Percentiles rank a stretch among this genome's conserved stretches.
These are phyloP conservation scores for Lichenostomus cassidix DNA, from an alignment of 2,113 vertebrate species.

Conservation along the genomic window DNA sequence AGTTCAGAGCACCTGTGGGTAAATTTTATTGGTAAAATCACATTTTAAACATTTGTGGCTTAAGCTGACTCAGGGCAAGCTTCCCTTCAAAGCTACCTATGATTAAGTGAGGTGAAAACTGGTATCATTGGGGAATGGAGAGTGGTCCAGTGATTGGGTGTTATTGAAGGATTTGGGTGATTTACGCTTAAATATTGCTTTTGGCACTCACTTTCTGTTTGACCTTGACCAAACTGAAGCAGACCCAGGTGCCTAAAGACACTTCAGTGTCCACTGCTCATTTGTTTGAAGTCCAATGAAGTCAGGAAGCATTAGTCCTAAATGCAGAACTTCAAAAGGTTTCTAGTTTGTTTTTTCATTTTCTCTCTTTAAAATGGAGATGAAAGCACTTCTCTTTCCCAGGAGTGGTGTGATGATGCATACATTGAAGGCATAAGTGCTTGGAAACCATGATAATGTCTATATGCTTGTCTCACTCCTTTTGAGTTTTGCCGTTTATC, in stretches of 20 bases:
- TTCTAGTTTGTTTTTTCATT: background rate
- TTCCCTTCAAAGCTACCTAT: background rate
- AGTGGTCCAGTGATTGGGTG: background rate
- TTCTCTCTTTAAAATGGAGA: background rate
- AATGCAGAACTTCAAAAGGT: background rate
- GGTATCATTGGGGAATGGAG: background rate
- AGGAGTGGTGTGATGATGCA: background rate
- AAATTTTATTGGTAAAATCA: background rate
- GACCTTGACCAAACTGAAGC: background rate
- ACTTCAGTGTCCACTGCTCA: background rate
- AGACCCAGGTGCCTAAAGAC: background rate
- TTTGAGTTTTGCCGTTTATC: background rate
- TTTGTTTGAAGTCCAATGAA: background rate
- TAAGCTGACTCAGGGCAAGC: background rate
- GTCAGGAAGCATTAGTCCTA: background rate
- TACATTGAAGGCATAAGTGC: background rate
- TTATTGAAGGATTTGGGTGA: background rate
- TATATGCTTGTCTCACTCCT: background rate
- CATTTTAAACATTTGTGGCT: background rate
- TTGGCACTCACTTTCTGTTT: background rate
- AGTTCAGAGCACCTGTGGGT: accelerated
- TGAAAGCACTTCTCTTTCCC: background rate
- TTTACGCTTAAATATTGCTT: background rate
- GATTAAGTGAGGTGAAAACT: background rate
- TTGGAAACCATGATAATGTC: background rate